Base-by-base conservation (phyloP, 2,888 invertebrate species). In the Stomorhina lunata region DNA sequence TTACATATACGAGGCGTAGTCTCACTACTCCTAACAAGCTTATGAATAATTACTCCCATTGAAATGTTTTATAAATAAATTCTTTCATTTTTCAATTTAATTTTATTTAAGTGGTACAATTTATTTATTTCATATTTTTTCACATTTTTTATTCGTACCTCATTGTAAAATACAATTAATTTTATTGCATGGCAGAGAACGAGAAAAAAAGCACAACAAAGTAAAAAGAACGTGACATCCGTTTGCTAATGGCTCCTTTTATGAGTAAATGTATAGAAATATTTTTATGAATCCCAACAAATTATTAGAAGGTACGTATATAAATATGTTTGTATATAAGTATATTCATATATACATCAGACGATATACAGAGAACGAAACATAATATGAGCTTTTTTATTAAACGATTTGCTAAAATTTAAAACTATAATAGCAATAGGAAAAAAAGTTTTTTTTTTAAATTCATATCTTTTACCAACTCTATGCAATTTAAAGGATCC, bases 181-280 rank as follows among this genome's bases (percentile, higher is more conserved):
- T 89, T 89, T 88, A 89, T 90, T 89, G 90, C 90, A 87, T 90
- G 90, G 87, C 87, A 55, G 40, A 32, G 27, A 37, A 32, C n/a
- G 34, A 57, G n/a, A 57, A 78, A 65, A 73, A 59, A 72, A 53
- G 45, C 50, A 22, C 55, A 66, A 68, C 7, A 57, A 86, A 86
- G 84, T 83, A 84, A 87, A 80, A 76, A 43, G 57, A 71, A 78
- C 77, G 78, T 83, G 83, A 80, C 80, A 78, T 83, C 83, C 83
- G 83, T 50, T 57, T 45, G 71, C 53, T 79, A 81, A 81, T 76
- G 81, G 76, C 43, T 66, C 29, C 77, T 77, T 76, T 81, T 81
- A 77, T 68, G 55, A 55, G 68, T 40, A 57, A 34, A 37, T 43
- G 57, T 34, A 63, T 40, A 63, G 45, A 71, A 69, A 78, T 55